Percentiles rank a stretch among this genome's conserved stretches.
These are phyloP conservation scores for Drosophila gunungcola DNA, from an alignment of 1,140 invertebrate species.

Conservation along the genomic window DNA sequence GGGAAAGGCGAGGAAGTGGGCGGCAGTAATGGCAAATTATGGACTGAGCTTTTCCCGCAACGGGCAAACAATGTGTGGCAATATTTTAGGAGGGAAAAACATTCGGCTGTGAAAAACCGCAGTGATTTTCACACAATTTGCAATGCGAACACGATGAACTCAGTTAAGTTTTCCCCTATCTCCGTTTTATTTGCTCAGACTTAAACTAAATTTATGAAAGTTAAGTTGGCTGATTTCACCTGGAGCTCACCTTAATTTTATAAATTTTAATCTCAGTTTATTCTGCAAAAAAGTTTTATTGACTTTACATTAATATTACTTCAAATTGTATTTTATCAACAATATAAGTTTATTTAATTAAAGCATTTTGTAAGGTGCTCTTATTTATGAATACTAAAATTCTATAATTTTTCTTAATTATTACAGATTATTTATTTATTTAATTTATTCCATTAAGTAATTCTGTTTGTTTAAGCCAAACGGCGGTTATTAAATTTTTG, in stretches of 20 bases:
- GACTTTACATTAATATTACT: no score
- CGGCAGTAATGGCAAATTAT: constrained; percentile 59
- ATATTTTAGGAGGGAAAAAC: constrained; percentile 19
- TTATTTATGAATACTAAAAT: no score
- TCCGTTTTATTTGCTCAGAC: constrained; percentile 9
- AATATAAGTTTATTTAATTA: no score
- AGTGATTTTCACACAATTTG: constrained; percentile 72
- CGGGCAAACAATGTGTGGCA: constrained; percentile 43
- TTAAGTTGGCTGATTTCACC: constrained; percentile 1
- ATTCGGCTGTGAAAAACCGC: constrained; percentile 49
- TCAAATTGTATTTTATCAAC: background rate
- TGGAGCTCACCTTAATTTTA: background rate
- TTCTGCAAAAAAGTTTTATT: background rate
- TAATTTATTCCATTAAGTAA: no score
- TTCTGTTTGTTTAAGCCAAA: no score
- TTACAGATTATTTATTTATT: no score
- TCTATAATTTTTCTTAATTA: no score
- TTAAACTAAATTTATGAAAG: constrained; percentile 16
- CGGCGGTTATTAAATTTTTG: no score
- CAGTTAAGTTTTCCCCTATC: constrained; percentile 2
- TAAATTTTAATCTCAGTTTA: background rate
- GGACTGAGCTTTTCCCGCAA: constrained; percentile 53
- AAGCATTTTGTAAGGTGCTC: no score
- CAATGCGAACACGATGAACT: constrained; percentile 45
- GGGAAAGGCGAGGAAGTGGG: background rate